phyloP scores from a whole-genome alignment of 2,113 vertebrate species.

The Neodon shergylaensis region DNA sequence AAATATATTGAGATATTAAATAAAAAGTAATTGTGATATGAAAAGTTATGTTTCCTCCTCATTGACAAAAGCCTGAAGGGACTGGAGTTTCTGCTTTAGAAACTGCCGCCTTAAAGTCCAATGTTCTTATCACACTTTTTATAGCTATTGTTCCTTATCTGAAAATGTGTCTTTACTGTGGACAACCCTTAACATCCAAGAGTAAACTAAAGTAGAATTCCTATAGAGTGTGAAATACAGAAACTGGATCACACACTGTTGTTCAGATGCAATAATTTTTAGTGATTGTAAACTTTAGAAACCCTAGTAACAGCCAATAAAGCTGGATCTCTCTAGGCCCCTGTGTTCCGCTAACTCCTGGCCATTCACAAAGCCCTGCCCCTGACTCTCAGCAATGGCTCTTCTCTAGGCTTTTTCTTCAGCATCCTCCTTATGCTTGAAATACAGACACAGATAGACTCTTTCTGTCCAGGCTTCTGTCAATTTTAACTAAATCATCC shows the following conservation, averaged over 20 bases:
- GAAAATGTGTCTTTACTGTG: not conserved
- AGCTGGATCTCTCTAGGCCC: not conserved
- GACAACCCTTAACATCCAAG: not conserved
- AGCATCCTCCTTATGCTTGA: not conserved
- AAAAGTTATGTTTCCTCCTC: not conserved
- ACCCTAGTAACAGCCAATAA: not conserved
- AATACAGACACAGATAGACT: not conserved
- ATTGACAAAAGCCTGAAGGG: conserved; percentile 10
- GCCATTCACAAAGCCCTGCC: not conserved
- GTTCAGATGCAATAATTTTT: not conserved
- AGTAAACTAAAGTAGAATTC: not conserved
- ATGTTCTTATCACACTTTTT: not conserved
- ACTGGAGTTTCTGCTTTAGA: not conserved
- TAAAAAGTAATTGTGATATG: conserved; percentile 5
- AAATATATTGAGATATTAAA: not conserved
- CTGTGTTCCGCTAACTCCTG: not conserved
- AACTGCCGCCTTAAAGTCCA: not conserved
- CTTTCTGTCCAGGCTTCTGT: not conserved
- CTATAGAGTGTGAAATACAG: not conserved
- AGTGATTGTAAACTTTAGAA: not conserved
- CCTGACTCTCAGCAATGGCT: not conserved
- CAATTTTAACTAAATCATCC: not conserved
- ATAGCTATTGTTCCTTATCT: not conserved
- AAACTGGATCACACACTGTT: not conserved
- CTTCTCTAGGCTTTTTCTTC: not conserved